phyloP scores from a whole-genome alignment of 2,113 vertebrate genomes.

The Callionymus lyra region DNA sequence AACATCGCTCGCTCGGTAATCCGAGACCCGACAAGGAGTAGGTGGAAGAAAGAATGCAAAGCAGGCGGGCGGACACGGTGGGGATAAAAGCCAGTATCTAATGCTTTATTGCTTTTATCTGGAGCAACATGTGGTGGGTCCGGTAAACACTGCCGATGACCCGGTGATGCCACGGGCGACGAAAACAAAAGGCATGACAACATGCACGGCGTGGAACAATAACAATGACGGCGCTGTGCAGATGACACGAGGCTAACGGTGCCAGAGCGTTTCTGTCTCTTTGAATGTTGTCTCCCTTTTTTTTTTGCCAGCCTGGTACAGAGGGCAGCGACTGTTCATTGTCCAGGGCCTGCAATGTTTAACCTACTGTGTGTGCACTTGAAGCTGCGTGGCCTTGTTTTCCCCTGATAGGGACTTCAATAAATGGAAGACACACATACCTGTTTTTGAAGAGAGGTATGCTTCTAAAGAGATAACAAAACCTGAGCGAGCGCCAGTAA shows the following conservation, averaged over 20 bases:
- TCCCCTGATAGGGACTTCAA: constrained; percentile 15
- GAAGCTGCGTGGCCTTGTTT: constrained; percentile 4
- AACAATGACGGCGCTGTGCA: constrained; percentile 35
- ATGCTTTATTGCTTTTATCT: constrained; percentile 34
- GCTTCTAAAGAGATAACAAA: constrained; percentile 32
- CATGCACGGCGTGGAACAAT: constrained; percentile 26
- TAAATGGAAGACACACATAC: constrained; percentile 6
- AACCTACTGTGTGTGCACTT: constrained; percentile 18
- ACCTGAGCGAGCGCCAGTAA: constrained; percentile 22
- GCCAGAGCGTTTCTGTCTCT: constrained; percentile 45
- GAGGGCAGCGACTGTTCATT: constrained; percentile 33
- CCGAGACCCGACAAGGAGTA: constrained; percentile 10
- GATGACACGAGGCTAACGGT: constrained; percentile 38
- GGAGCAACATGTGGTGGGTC: constrained; percentile 23
- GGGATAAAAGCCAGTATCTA: constrained; percentile 26
- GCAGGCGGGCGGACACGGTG: constrained; percentile 3
- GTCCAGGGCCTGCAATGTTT: constrained; percentile 19
- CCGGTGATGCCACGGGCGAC: constrained; percentile 32
- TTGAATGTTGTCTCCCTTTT: constrained; percentile 29
- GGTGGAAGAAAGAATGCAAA: constrained; percentile 29
- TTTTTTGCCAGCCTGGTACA: constrained; percentile 38
- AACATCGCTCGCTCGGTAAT: constrained; percentile 4
- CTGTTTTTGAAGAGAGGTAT: constrained; percentile 30
- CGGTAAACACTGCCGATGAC: constrained; percentile 22
- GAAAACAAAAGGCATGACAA: constrained; percentile 37